These are phyloP conservation scores for Stomorhina lunata DNA, from an alignment of 2,888 invertebrate species.

Conservation along the genomic window DNA sequence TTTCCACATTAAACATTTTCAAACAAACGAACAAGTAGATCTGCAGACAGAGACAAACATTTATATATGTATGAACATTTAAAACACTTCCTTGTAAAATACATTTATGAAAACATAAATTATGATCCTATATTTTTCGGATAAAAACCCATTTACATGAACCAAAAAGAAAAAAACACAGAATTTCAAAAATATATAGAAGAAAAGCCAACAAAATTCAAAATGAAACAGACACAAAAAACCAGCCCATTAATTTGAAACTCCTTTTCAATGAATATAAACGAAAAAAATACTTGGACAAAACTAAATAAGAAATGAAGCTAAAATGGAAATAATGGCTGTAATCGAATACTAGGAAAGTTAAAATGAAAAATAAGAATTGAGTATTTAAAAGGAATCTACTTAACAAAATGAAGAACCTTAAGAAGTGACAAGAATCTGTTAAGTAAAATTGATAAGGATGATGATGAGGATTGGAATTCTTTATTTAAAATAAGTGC, in stretches of 20 bases:
- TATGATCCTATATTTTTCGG: conserved; percentile 45
- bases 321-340: conserved; percentile 2
- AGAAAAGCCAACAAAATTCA: not conserved
- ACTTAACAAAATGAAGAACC: too few relatives aligned
- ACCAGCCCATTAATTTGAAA: conserved; percentile 54
- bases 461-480: too few relatives aligned
- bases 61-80: conserved; percentile 36
- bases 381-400: too few relatives aligned
- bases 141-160: conserved; percentile 49
- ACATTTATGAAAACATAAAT: conserved; percentile 60
- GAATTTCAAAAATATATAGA: not conserved
- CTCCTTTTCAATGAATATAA: conserved; percentile 45
- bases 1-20: not conserved
- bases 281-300: not conserved
- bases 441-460: too few relatives aligned
- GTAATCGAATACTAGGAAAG: conserved; percentile 4
- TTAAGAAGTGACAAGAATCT: too few relatives aligned
- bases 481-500: too few relatives aligned
- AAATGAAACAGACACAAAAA: conserved; percentile 46
- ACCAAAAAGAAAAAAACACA: conserved; percentile 23
- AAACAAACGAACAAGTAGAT: not conserved
- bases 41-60: conserved; percentile 32
- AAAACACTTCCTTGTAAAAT: conserved; percentile 58
- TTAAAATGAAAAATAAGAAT: too few relatives aligned
- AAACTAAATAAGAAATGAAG: not conserved